A percentile compares a stretch with the other conserved stretches of the same genome.
These are phyloP conservation scores for Philopedon plagiatum DNA, from an alignment of 2,888 invertebrate species.

Conservation along the genomic window DNA sequence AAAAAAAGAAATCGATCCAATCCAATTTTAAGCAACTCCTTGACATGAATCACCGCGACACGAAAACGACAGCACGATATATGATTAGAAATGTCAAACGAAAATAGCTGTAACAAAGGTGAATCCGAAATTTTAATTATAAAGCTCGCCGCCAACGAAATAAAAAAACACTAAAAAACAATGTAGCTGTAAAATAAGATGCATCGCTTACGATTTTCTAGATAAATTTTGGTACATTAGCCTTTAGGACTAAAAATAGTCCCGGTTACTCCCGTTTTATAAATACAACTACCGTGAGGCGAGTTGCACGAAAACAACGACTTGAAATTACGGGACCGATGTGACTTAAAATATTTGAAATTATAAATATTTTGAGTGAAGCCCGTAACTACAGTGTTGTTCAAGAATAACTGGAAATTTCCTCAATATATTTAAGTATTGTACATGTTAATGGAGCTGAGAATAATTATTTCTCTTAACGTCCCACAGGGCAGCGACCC, in stretches of 20 bases:
- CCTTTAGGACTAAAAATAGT: slow-evolving; percentile 52
- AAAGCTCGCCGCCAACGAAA: slow-evolving; percentile 2
- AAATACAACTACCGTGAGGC: slow-evolving; percentile 41
- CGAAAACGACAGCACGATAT: not conserved
- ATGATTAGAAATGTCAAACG: not conserved
- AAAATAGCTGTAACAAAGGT: slow-evolving; percentile 9
- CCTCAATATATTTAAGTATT: too few species aligned
- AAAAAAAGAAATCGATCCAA: too few species aligned
- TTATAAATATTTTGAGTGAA: too few species aligned
- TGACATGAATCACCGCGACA: not conserved
- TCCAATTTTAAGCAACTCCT: too few species aligned
- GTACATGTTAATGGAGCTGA: too few species aligned
- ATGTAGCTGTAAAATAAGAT: slow-evolving; percentile 27
- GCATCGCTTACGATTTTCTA: slow-evolving; percentile 38
- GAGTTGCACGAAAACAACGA: slow-evolving; percentile 38
- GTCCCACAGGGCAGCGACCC: too few species aligned
- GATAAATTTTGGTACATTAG: slow-evolving; percentile 48
- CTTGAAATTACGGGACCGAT: slow-evolving; percentile 31
- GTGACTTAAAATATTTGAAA: too few species aligned
- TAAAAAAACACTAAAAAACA: slow-evolving; percentile 11
- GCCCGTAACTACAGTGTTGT: too few species aligned
- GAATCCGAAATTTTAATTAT: slow-evolving; percentile 2
- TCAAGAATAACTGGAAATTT: too few species aligned
- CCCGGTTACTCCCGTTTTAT: slow-evolving; percentile 41
- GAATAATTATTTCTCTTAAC: too few species aligned